These are phyloP conservation scores for Poeciliopsis retropinna DNA, from an alignment of 2,113 vertebrate genomes.

Conservation along the genomic window DNA sequence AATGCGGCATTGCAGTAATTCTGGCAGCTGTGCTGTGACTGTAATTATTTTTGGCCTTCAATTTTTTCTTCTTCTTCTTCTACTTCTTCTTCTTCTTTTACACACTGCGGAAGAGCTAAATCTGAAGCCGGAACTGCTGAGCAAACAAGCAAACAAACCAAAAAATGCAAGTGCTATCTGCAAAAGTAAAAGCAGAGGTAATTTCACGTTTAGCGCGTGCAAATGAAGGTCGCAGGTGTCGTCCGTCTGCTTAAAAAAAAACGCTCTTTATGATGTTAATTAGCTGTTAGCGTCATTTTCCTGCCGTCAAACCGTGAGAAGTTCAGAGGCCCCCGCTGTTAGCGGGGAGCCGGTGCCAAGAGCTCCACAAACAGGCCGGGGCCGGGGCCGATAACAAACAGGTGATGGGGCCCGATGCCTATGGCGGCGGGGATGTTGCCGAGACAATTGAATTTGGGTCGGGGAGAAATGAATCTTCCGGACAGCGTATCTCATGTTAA, in stretches of 20 bases:
- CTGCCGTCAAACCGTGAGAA: constrained; percentile 77
- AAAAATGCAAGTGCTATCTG: constrained; percentile 71
- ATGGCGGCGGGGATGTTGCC: constrained; percentile 78
- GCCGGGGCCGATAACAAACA: constrained; percentile 77
- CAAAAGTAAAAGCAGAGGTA: constrained; percentile 79
- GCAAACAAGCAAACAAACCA: constrained; percentile 28
- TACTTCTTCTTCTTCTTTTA: too few relatives aligned
- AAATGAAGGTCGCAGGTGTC: constrained; percentile 84
- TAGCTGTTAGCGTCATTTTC: constrained; percentile 81
- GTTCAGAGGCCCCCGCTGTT: constrained; percentile 81
- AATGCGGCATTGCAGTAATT: constrained; percentile 72
- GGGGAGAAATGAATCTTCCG: constrained; percentile 80
- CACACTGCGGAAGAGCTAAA: constrained; percentile 34
- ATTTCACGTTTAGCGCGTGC: constrained; percentile 74
- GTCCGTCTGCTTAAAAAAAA: constrained; percentile 70
- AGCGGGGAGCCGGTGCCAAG: constrained; percentile 75
- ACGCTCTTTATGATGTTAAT: constrained; percentile 86
- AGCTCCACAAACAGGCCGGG: constrained; percentile 76
- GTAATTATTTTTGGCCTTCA: constrained; percentile 67
- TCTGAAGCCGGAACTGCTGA: constrained; percentile 28
- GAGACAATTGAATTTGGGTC: constrained; percentile 80
- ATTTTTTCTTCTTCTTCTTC: constrained; percentile 22
- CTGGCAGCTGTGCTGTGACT: constrained; percentile 66
- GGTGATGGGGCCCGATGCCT: constrained; percentile 80
- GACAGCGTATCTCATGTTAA: constrained; percentile 80